Evolutionary conservation across 2,797 vertebrate species (phyloP), one percentile per base, ranked within the genome.

Genomic region (Lycodopsis pacificus): DNA sequence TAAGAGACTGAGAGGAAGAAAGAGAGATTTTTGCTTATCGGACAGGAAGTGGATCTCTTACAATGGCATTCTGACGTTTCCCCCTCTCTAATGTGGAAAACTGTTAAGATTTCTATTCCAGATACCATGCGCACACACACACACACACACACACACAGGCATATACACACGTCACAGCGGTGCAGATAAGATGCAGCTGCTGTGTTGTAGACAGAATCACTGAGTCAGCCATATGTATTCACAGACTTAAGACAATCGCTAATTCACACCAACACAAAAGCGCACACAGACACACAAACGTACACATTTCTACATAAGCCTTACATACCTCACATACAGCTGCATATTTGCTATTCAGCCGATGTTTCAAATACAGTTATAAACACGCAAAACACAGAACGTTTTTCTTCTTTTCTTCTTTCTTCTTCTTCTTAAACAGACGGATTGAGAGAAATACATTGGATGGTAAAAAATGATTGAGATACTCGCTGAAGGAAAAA

Each of bases 101-200:
- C 89, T 92, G 93, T 93, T 92, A 94, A 93, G 95, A 96, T 96
- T 93, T 89, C 89, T 91, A 88, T 94, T 94, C 94, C 82, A 95
- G 95, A 95, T 95, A 95, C 71, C 48, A 77, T 49, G 59, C 46
- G 8, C 27, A 63, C 62, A 67, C 71, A 81, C 84, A 74, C 67
- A 82, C 71, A 66, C 76, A 73, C 71, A 77, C 73, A 81, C 42
- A 67, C 79, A 83, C 67, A 20, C 8, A 48, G 19, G 46, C 46
- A 19, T 48, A 75, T 78, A 73, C 64, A 85, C 82, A 89, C 91
- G 79, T 94, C 93, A 94, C 90, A 89, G 87, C 63, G 34, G 79
- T 91, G 88, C 79, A 94, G 94, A 96, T 95, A 95, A 96, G 94
- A 93, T 93, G 91, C 83, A 85, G 85, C 83, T 91, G 51, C 93